Evolutionary conservation across 2,888 invertebrate species (phyloP).

Genomic region (Leptopilina syphax): DNA sequence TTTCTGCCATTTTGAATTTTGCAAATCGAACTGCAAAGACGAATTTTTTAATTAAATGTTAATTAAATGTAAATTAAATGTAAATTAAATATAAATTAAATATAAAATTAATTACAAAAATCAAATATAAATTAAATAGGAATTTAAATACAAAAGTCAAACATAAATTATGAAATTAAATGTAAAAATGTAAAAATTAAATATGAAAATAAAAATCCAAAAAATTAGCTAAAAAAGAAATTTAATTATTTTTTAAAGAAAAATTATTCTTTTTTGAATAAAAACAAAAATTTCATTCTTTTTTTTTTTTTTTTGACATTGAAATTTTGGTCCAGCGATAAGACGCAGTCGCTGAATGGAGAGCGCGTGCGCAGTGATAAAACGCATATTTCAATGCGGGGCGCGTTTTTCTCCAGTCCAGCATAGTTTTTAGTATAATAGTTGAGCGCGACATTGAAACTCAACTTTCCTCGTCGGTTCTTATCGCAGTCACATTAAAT

Average conservation of each 20-base stretch:
- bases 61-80: no score
- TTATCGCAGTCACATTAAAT: conserved; percentile 1
- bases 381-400: conserved; percentile 9
- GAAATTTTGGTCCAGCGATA: conserved; percentile 9
- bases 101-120: no score
- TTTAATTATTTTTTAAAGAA: no score
- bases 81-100: no score
- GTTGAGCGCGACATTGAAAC: conserved; percentile 26
- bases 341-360: neutral
- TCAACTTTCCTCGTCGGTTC: conserved; percentile 14
- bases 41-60: no score
- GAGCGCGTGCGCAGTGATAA: conserved; percentile 24
- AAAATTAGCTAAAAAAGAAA: neutral
- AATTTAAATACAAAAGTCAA: no score
- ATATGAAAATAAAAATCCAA: neutral
- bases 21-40: no score
- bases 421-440: conserved; percentile 28
- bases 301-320: neutral
- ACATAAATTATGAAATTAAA: no score
- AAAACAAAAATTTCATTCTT: neutral
- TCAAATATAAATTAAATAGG: no score
- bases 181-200: no score
- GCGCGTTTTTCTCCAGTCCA: conserved; percentile 27
- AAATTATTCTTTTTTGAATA: neutral
- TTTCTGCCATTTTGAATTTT: no score